phyloP scores from a whole-genome alignment of 2,888 invertebrate species.

The Cephonodes hylas region DNA sequence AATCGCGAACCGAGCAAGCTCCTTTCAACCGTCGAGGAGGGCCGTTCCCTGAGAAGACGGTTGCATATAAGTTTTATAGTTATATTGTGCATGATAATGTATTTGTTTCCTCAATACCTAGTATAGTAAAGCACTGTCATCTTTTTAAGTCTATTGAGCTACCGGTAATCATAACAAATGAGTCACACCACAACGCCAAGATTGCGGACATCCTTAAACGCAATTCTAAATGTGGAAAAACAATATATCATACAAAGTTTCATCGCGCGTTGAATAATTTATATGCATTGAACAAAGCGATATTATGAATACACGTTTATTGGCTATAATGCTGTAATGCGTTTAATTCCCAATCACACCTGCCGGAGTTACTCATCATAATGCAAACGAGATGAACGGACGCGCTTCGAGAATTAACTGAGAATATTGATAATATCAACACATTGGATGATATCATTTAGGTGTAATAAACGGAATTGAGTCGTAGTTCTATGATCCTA shows the following conservation, averaged over 20 bases:
- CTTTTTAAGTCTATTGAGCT: not conserved
- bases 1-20: not conserved
- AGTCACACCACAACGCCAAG: not conserved
- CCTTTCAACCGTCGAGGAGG: no score
- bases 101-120: no score
- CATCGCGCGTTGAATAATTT: not conserved
- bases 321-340: not conserved
- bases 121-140: no score
- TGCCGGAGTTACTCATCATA: not conserved
- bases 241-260: slow-evolving; percentile 6
- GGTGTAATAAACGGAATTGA: not conserved
- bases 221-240: not conserved
- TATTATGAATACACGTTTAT: not conserved
- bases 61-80: no score
- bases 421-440: not conserved
- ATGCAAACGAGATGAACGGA: not conserved
- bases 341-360: not conserved
- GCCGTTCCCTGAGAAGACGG: no score
- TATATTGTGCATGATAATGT: no score
- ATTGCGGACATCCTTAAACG: slow-evolving; percentile 7
- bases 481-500: not conserved
- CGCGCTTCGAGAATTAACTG: not conserved
- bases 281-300: not conserved
- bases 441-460: not conserved
- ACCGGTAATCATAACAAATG: not conserved